phyloP scores from a whole-genome alignment of 64 coral and sea anemone genomes.

The Montipora foliosa region DNA sequence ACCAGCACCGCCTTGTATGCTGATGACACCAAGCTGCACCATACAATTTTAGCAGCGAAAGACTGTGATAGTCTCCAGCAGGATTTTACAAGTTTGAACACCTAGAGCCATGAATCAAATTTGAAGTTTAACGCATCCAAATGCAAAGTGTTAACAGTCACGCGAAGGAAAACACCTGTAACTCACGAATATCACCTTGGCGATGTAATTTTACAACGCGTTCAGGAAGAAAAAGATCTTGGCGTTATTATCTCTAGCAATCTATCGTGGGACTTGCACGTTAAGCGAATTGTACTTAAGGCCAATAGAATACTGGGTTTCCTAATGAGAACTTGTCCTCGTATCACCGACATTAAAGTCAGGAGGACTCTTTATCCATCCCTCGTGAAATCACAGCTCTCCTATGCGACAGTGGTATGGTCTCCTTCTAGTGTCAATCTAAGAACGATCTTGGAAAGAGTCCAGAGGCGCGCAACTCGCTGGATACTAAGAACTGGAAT shows the following conservation, averaged over 20 bases:
- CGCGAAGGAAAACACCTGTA: no score
- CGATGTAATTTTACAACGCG: neutral
- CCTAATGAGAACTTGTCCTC: constrained; percentile 14
- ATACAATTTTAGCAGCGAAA: no score
- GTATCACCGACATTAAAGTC: constrained; percentile 9
- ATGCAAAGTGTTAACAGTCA: no score
- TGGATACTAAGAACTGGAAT: neutral
- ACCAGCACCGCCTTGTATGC: neutral
- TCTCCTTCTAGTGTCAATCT: constrained; percentile 1
- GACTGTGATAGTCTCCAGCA: neutral
- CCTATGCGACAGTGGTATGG: constrained; percentile 23
- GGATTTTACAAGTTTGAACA: neutral
- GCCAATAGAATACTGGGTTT: constrained; percentile 24
- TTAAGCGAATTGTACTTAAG: constrained; percentile 1
- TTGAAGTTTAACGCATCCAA: neutral
- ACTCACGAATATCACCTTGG: neutral
- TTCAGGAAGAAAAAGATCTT: no score
- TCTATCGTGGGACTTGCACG: neutral
- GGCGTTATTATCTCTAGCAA: no score
- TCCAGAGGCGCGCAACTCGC: neutral
- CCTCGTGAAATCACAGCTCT: constrained; percentile 27
- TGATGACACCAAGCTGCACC: neutral
- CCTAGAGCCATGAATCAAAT: constrained; percentile 5
- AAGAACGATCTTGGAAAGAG: neutral
- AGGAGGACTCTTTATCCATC: constrained; percentile 1